These are phyloP conservation scores for Trachymyrmex septentrionalis DNA, from an alignment of 1,140 invertebrate species.

Conservation along the genomic window DNA sequence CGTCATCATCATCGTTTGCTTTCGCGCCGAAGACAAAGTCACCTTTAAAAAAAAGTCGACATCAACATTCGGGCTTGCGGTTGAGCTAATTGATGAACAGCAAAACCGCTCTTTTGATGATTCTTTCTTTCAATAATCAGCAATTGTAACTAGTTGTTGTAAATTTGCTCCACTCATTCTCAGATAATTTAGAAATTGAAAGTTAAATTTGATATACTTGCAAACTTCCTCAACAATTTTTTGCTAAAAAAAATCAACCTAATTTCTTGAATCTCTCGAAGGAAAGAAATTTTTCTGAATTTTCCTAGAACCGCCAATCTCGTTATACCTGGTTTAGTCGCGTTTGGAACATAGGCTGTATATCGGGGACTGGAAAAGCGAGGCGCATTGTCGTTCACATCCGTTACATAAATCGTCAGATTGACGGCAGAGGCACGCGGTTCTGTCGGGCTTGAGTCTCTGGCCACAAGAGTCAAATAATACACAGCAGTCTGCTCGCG, in stretches of 20 bases:
- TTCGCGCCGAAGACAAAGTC: constrained; percentile 95
- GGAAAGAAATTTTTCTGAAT: too few species aligned
- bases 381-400: constrained; percentile 96
- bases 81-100: not conserved
- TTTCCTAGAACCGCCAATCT: not conserved
- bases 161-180: not conserved
- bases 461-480: constrained; percentile 93
- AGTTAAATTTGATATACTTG: not conserved
- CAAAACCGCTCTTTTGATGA: not conserved
- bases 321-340: constrained; percentile 89
- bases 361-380: constrained; percentile 91
- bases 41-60: constrained; percentile 80
- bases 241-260: too few species aligned
- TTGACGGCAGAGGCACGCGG: constrained; percentile 92
- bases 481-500: constrained; percentile 93
- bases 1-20: constrained; percentile 93
- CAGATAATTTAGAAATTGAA: not conserved
- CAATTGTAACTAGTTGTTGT: too few species aligned
- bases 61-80: not conserved
- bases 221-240: too few species aligned
- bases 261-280: too few species aligned
- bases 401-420: constrained; percentile 92
- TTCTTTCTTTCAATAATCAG: not conserved
- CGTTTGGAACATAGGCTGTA: constrained; percentile 93
- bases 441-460: constrained; percentile 94